Evolutionary conservation across 2,888 invertebrate genomes (phyloP), one percentile per base, ranked within the genome.

Genomic region (Oligia latruncula): DNA sequence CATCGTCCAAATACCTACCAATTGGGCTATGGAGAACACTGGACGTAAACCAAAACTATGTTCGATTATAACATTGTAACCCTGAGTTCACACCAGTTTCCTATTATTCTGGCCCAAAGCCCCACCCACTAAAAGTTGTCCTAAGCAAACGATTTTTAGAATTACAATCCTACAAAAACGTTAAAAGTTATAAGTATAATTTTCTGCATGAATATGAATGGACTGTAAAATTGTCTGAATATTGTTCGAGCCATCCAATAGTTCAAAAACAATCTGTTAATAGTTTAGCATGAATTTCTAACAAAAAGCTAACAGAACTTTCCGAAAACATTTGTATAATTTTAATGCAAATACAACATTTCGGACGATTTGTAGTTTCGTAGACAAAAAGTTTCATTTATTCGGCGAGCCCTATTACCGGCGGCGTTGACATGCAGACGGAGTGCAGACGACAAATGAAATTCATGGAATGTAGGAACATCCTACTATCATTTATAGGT

Each of bases 401-500:
- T 84, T 64, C 65, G 60, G 29, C 62, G 55, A 49, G 71, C 29
- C 73, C 49, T 58, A 74, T 78, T 83, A 71, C 79, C 23, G 72
- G 60, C 2, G 5, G 46, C 49, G 68, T 35, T 55, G 79, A 74
- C 71, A 52, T 71, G 74, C 85, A 80, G 77, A 78, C 78, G 1
- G 58, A 80, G 23, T 71, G 80, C 80, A 84, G 89, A 86, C 88
- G 67, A 86, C 84, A 88, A 88, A 85, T 81, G 74, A 85, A 62
- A 49, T 35, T 71, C 62, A 71, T 20, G n/a, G 46, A 65, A 23
- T 62, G 11, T n/a, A 62, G 20, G 35, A 35, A 71, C 52, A 43
- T 17, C 20, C 15, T 29, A 35, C 9, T 11, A 15, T 9, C 40
- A 29, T 46, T n/a, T 62, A n/a, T 15, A 62, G 6, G 6, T 35